Conservation (phyloP, 2,888 invertebrate genomes). For the Rhamnusium bicolor region DNA sequence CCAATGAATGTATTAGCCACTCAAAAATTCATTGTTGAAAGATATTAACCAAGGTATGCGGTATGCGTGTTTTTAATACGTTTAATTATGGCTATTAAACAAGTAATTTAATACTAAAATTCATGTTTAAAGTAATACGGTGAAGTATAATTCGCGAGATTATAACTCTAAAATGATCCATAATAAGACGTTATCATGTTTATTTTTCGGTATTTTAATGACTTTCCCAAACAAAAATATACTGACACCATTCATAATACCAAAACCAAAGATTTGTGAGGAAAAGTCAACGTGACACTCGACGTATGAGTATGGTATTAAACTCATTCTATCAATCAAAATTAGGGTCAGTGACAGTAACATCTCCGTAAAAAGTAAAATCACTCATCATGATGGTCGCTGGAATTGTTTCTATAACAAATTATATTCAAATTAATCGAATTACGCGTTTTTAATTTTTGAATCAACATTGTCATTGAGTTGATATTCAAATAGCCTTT, state of each 20-base stretch:
- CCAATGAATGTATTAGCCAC: not conserved
- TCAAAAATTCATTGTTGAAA: constrained; percentile 7
- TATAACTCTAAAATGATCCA: constrained; percentile 2
- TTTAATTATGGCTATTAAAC: constrained; percentile 14
- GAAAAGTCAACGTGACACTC: constrained; percentile 12
- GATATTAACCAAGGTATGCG: not conserved
- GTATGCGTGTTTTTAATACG: constrained; percentile 17
- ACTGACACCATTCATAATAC: constrained; percentile 9
- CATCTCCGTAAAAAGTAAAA: constrained; percentile 50
- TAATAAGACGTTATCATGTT: not conserved
- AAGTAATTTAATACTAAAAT: constrained; percentile 18
- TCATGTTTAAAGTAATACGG: not conserved
- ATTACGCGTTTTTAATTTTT: constrained; percentile 7
- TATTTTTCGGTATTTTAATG: not conserved
- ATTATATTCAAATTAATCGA: not conserved
- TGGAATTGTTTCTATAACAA: not conserved
- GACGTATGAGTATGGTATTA: constrained; percentile 23
- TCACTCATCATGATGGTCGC: constrained; percentile 16
- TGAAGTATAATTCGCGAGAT: not conserved
- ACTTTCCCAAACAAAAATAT: constrained; percentile 21
- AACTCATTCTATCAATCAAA: constrained; percentile 61
- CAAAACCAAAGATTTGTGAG: not conserved
- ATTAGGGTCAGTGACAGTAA: constrained; percentile 61
- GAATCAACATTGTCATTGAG: not conserved
- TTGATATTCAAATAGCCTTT: constrained; percentile 14